Evolutionary conservation across 2,888 invertebrate genomes (phyloP).

Genomic region (Ischnus inquisitorius): DNA sequence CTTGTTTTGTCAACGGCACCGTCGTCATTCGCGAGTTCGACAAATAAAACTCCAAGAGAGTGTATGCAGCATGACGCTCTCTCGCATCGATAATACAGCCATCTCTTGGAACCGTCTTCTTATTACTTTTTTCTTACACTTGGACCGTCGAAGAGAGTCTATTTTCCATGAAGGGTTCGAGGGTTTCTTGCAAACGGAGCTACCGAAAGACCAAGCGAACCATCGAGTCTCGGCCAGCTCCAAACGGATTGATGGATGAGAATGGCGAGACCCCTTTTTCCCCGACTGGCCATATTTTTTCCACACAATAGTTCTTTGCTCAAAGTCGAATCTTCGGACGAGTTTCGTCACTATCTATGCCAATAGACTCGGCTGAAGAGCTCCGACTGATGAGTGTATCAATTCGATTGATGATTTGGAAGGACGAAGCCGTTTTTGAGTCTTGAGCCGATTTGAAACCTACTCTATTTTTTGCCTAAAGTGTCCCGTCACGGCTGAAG

Average conservation of each 20-base stretch:
- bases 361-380: too few relatives aligned
- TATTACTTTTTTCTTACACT: background rate
- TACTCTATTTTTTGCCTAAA: too few relatives aligned
- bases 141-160: constrained; percentile 16
- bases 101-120: constrained; percentile 40
- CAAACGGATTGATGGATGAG: constrained; percentile 53
- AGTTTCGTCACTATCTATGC: background rate
- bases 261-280: background rate
- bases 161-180: constrained; percentile 42
- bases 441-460: too few relatives aligned
- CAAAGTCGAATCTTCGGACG: constrained; percentile 16
- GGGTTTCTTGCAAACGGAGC: constrained; percentile 40
- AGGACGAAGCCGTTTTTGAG: too few relatives aligned
- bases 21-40: constrained; percentile 13
- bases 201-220: constrained; percentile 42
- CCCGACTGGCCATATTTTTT: constrained; percentile 24
- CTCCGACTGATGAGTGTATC: too few relatives aligned
- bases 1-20: constrained; percentile 26
- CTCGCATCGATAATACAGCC: constrained; percentile 49
- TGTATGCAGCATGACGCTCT: constrained; percentile 7
- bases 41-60: constrained; percentile 34
- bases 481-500: background rate
- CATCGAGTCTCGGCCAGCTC: background rate
- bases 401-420: too few relatives aligned
- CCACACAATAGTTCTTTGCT: background rate